Percentiles rank a stretch among this genome's conserved stretches.
Evolutionary conservation across 2,888 invertebrate genomes (phyloP).

Genomic region (Watsonalla cultraria): DNA sequence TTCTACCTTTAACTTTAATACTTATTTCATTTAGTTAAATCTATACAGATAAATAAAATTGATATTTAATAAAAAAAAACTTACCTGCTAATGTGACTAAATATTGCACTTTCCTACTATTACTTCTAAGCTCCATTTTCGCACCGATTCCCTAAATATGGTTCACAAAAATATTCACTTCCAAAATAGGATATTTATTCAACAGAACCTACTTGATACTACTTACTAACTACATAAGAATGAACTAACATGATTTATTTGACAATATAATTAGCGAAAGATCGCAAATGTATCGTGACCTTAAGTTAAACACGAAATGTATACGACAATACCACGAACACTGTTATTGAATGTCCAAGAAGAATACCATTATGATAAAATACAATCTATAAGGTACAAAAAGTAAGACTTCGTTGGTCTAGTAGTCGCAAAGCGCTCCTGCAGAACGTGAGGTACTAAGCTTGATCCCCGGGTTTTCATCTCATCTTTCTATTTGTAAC

Average conservation of each 20-base stretch:
- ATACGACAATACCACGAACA: background rate
- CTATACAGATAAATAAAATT: too few species aligned
- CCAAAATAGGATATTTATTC: constrained; percentile 2
- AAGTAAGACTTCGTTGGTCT: too few species aligned
- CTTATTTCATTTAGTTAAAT: background rate
- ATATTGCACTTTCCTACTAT: constrained; percentile 27
- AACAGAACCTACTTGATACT: background rate
- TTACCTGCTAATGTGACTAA: constrained; percentile 31
- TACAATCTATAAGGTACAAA: too few species aligned
- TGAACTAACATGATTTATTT: constrained; percentile 11
- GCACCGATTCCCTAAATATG: background rate
- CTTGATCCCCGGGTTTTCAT: too few species aligned
- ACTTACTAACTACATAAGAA: constrained; percentile 1
- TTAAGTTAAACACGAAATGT: constrained; percentile 11
- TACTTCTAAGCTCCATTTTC: constrained; percentile 22
- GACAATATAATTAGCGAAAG: constrained; percentile 17
- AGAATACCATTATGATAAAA: too few species aligned
- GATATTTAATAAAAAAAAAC: constrained; percentile 3
- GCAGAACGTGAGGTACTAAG: too few species aligned
- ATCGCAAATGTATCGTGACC: constrained; percentile 17
- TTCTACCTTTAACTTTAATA: background rate
- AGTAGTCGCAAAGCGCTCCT: too few species aligned
- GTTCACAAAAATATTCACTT: background rate
- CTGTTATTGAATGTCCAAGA: too few species aligned
- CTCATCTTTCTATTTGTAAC: too few species aligned